phyloP scores from a whole-genome alignment of 2,113 vertebrate species.

The Cygnus atratus region DNA sequence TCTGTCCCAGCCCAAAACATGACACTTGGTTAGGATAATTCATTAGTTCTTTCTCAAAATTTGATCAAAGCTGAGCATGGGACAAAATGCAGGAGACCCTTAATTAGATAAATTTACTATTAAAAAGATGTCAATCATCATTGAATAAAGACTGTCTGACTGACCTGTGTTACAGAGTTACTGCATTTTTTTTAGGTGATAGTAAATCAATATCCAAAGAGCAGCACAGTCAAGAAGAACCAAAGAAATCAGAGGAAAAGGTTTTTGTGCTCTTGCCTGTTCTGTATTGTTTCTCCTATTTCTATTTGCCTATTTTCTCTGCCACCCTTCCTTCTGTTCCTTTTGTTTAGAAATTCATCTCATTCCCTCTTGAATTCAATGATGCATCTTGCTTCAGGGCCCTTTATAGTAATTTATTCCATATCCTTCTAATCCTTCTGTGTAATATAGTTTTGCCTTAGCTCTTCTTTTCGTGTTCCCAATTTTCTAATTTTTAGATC shows the following conservation, averaged over 20 bases:
- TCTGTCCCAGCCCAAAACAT: background rate
- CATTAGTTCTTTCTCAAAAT: background rate
- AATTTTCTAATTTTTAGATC: slow-evolving; percentile 78
- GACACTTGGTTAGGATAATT: background rate
- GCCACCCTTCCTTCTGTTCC: slow-evolving; percentile 19
- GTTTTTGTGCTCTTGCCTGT: background rate
- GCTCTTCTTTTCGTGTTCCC: slow-evolving; percentile 46
- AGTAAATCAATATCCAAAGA: slow-evolving; percentile 41
- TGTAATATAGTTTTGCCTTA: slow-evolving; percentile 68
- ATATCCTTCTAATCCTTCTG: slow-evolving; percentile 71
- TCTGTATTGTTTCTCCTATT: slow-evolving; percentile 52
- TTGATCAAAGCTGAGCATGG: background rate
- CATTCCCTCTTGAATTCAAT: slow-evolving; percentile 73
- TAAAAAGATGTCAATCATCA: background rate
- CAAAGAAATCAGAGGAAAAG: slow-evolving; percentile 17
- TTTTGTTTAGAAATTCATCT: slow-evolving; percentile 78
- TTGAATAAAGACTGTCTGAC: background rate
- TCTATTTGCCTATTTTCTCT: slow-evolving; percentile 60
- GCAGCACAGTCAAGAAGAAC: background rate
- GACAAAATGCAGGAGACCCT: background rate
- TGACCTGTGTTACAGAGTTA: background rate
- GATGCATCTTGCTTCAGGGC: slow-evolving; percentile 75
- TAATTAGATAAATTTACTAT: background rate
- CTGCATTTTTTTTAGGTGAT: slow-evolving; percentile 35
- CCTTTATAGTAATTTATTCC: slow-evolving; percentile 80